Evolutionary conservation across 2,797 vertebrate species (phyloP).

Genomic region (Eutrigla gurnardus): DNA sequence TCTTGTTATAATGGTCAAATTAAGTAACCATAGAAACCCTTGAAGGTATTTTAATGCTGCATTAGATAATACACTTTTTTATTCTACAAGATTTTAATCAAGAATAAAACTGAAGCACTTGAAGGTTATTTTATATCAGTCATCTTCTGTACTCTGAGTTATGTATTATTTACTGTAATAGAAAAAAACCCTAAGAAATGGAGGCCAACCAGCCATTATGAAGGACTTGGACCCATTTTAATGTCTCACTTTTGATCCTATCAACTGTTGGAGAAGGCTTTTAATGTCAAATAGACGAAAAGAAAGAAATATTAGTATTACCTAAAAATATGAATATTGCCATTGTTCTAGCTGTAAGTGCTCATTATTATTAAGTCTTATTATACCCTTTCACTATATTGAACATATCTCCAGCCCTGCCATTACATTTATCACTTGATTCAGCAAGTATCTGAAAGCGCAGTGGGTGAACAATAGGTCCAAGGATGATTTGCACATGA

Average conservation of each 20-base stretch:
- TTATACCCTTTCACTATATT: slow-evolving; percentile 58
- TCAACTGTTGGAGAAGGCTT: background rate
- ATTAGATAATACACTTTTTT: background rate
- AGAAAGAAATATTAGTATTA: background rate
- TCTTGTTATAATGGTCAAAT: background rate
- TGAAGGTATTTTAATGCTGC: background rate
- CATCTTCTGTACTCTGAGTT: background rate
- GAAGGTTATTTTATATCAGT: background rate
- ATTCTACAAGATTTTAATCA: background rate
- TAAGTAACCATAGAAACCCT: background rate
- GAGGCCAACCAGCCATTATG: background rate
- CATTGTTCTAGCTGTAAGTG: slow-evolving; percentile 25
- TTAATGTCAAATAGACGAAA: background rate
- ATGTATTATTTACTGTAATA: background rate
- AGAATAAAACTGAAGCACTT: no score
- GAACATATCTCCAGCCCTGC: slow-evolving; percentile 71
- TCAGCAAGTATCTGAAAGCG: slow-evolving; percentile 81
- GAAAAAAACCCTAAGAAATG: background rate
- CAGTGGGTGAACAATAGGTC: slow-evolving; percentile 76
- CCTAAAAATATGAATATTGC: background rate
- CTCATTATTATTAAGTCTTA: slow-evolving; percentile 34
- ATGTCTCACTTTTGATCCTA: background rate
- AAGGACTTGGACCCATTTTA: background rate
- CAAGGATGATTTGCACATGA: slow-evolving; percentile 86
- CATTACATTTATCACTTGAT: slow-evolving; percentile 81